These are phyloP conservation scores for Pampus argenteus DNA, from an alignment of 2,797 vertebrate species.

Conservation along the genomic window DNA sequence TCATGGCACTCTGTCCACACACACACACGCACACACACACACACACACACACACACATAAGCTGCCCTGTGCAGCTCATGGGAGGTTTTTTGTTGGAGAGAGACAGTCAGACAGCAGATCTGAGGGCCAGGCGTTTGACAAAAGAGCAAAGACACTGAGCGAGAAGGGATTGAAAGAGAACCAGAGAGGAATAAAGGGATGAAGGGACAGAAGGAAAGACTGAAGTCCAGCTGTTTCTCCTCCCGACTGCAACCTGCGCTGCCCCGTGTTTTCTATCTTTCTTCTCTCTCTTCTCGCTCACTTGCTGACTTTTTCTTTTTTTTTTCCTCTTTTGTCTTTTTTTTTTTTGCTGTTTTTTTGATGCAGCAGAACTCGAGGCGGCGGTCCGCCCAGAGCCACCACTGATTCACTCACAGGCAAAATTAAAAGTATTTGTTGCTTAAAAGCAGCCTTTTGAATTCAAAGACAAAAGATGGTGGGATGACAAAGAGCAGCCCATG, in stretches of 20 bases:
- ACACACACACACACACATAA: background rate
- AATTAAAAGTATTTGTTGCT: conserved; percentile 52
- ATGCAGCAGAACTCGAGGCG: background rate
- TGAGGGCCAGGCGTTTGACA: conserved; percentile 25
- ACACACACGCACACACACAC: conserved; percentile 7
- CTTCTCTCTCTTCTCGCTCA: background rate
- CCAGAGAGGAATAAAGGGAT: conserved; percentile 30
- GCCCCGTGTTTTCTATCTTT: conserved; percentile 6
- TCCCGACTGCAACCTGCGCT: conserved; percentile 1
- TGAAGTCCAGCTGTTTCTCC: conserved; percentile 56
- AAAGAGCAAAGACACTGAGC: conserved; percentile 44
- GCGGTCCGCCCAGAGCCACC: background rate
- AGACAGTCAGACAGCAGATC: conserved; percentile 19
- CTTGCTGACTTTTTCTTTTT: conserved; percentile 9
- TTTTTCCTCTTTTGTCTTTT: background rate
- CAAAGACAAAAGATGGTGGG: conserved; percentile 57
- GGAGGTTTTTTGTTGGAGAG: conserved; percentile 33
- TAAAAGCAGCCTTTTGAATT: conserved; percentile 57
- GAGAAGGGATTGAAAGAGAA: conserved; percentile 27
- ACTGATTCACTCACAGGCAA: conserved; percentile 24
- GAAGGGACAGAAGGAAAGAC: conserved; percentile 30
- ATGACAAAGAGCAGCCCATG: conserved; percentile 41
- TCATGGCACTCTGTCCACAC: background rate
- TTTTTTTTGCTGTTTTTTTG: conserved; percentile 10
- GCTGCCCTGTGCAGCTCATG: conserved; percentile 1